phyloP scores from a whole-genome alignment of 35 echinoderm and acorn worm genomes.

The Strongylocentrotus purpuratus region DNA sequence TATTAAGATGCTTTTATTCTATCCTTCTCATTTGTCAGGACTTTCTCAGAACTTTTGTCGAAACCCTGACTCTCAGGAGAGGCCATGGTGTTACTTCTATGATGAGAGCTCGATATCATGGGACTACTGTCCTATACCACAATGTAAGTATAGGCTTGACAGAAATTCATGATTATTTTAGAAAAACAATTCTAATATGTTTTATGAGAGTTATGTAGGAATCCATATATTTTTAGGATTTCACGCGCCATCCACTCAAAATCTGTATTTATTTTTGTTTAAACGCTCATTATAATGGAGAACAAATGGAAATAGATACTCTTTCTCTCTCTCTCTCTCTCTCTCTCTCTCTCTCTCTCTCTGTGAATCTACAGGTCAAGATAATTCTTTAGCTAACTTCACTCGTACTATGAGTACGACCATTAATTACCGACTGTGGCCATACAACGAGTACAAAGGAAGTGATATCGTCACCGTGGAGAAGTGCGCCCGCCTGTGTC shows the following conservation, averaged over 20 bases:
- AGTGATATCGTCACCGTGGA: constrained; percentile 44
- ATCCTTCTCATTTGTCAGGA: constrained; percentile 37
- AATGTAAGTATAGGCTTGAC: constrained; percentile 63
- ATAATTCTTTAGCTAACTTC: constrained; percentile 41
- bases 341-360: not conserved
- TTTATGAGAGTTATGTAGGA: no score
- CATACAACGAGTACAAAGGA: constrained; percentile 3
- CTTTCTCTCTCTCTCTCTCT: not conserved
- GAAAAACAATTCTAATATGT: no score
- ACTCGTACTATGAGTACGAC: constrained; percentile 36
- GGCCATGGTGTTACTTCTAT: constrained; percentile 83
- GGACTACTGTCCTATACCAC: constrained; percentile 69
- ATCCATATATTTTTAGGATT: no score
- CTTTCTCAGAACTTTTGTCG: constrained; percentile 70
- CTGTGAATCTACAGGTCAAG: not conserved
- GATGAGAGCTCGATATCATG: constrained; percentile 47
- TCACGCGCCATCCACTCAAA: no score
- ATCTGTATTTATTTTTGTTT: not conserved
- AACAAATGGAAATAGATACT: not conserved
- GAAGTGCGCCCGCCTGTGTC: constrained; percentile 46
- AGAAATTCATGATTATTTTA: no score
- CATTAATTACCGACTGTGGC: constrained; percentile 46
- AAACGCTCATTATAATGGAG: not conserved
- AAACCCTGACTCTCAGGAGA: constrained; percentile 69
- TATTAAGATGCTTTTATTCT: not conserved